These are phyloP conservation scores for Corythoichthys intestinalis DNA, from an alignment of 2,113 vertebrate genomes.

Conservation along the genomic window DNA sequence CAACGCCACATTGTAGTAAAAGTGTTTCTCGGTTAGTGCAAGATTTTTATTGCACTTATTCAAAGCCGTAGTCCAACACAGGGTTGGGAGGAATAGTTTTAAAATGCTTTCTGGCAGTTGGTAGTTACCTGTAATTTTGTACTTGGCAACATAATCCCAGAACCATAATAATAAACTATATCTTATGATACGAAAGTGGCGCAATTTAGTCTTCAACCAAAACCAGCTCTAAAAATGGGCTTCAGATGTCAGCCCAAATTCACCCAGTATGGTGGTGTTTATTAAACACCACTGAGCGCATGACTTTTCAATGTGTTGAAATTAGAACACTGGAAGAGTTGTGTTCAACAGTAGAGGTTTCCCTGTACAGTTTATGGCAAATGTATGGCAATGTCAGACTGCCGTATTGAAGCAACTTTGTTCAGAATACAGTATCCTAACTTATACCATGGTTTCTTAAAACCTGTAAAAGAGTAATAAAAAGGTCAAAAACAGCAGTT, in stretches of 20 bases:
- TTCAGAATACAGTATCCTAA: slow-evolving; percentile 11
- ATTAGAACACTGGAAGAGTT: neutral
- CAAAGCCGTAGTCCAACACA: slow-evolving; percentile 15
- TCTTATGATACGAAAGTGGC: neutral
- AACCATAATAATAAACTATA: too few species aligned
- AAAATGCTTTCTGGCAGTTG: too few species aligned
- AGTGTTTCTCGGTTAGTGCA: slow-evolving; percentile 33
- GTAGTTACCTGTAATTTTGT: too few species aligned
- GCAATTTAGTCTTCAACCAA: neutral
- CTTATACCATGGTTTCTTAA: slow-evolving; percentile 16
- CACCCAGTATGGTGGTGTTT: neutral
- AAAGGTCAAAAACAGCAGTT: slow-evolving; percentile 5
- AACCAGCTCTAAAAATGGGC: neutral
- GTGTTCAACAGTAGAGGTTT: neutral
- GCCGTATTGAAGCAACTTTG: slow-evolving; percentile 27
- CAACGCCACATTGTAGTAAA: slow-evolving; percentile 47
- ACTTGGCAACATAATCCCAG: too few species aligned
- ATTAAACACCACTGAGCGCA: neutral
- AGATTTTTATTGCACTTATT: slow-evolving; percentile 24
- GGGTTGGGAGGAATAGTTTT: too few species aligned
- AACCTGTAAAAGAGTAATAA: neutral
- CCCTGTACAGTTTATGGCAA: neutral
- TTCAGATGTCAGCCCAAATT: slow-evolving; percentile 20
- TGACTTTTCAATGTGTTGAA: neutral
- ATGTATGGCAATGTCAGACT: slow-evolving; percentile 31